Percentiles rank a stretch among this genome's conserved stretches.
These are phyloP conservation scores for Abscondita cerata DNA, from an alignment of 2,888 invertebrate genomes.

Conservation along the genomic window DNA sequence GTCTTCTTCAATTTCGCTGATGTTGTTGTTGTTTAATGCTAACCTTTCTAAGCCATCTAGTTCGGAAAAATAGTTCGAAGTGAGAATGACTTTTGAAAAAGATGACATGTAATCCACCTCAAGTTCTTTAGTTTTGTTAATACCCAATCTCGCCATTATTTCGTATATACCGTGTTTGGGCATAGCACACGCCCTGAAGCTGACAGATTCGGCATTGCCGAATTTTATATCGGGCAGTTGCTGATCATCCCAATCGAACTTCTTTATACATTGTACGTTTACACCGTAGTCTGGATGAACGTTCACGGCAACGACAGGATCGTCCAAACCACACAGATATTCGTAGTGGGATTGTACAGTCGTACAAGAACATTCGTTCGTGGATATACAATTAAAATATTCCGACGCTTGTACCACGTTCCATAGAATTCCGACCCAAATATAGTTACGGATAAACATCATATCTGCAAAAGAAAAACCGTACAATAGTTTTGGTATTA, in stretches of 20 bases:
- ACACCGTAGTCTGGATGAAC: conserved; percentile 30
- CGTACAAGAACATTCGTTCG: conserved; percentile 38
- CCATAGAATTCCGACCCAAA: too few relatives aligned
- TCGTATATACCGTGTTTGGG: conserved; percentile 61
- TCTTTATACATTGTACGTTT: conserved; percentile 33
- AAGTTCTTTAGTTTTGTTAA: conserved; percentile 45
- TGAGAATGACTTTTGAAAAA: conserved; percentile 23
- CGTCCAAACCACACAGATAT: conserved; percentile 40
- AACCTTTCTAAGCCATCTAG: conserved; percentile 27
- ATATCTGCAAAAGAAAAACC: neutral
- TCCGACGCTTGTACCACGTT: neutral
- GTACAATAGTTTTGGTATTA: too few relatives aligned
- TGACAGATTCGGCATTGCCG: conserved; percentile 60
- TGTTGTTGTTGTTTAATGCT: conserved; percentile 21
- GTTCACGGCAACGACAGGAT: conserved; percentile 12
- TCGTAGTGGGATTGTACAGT: conserved; percentile 37
- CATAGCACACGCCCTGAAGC: conserved; percentile 64
- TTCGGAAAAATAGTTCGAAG: conserved; percentile 32
- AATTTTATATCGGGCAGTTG: conserved; percentile 60
- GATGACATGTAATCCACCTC: conserved; percentile 22
- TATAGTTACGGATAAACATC: too few relatives aligned
- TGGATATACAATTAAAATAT: conserved; percentile 12
- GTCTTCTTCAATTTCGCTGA: conserved; percentile 28
- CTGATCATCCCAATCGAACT: conserved; percentile 52
- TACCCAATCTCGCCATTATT: conserved; percentile 60